Base-by-base conservation (phyloP, 2,797 vertebrate species). In the Hypotaenidia philippensis region DNA sequence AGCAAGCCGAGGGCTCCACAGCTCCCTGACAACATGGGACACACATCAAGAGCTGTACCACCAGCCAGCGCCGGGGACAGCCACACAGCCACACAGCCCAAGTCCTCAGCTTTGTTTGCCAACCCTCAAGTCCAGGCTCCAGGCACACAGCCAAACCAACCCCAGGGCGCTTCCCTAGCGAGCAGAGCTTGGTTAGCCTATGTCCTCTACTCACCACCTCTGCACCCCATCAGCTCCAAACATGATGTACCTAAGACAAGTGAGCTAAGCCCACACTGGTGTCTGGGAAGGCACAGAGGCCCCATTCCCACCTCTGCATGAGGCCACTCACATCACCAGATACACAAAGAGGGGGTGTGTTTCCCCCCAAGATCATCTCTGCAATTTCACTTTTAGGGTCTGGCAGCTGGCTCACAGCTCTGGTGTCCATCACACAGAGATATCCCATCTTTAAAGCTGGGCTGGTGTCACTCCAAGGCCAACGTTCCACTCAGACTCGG, bases 21-120 rank as follows among this genome's bases (percentile, higher is more conserved):
- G 5, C 52, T 50, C 66, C 65, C n/a, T 13, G n/a, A n/a, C 60
- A 21, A 8, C 31, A 10, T 4, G 3, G 10, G 3, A 11, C 9
- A 26, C 23, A 5, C 5, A 1, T 5, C 23, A 5, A 5, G 29
- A 40, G 38, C 56, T 10, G 4, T 2, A 26, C 9, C 0, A 8
- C 29, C 4, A 8, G 47, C 9, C 29, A 12, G 36, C 5, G 7
- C n/a, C 0, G 7, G 29, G 1, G 8, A 40, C 53, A 68, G n/a
- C 41, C 27, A 16, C 3, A 1, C 1, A 20, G 56, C 41, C 27
- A 16, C 3, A 1, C 1, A 20, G 56, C 83, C 32, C n/a, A 6
- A 29, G 22, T 12, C 38, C 45, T 38, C 40, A 13, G 5, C 2
- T 6, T 10, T 11, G 2, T 15, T 26, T 61, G 15, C 44, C 4